Base-by-base conservation (phyloP, 2,888 invertebrate genomes). In the Palloptera scutellata region DNA sequence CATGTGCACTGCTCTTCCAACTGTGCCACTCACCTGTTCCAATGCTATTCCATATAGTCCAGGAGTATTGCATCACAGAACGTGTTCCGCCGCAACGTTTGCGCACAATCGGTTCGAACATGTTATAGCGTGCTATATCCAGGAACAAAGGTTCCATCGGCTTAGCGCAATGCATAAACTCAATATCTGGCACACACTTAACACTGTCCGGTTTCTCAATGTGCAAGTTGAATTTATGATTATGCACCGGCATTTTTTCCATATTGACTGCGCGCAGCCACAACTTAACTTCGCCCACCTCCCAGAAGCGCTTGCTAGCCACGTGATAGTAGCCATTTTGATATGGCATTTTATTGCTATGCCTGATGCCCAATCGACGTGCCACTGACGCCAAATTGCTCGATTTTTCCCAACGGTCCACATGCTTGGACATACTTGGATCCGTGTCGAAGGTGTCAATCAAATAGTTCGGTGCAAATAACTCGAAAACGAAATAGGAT, bases 121-220 rank as follows among this genome's bases (percentile, higher is more conserved):
- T 70, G 52, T 75, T 74, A 40, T 72, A 78, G 4, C 55, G 71
- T n/a, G 72, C 71, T 40, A 75, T 74, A 48, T 78, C 76, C 15
- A 78, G 15, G 45, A 71, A 68, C 13, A 77, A 55, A 0, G 73
- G 67, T 3, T 74, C 67, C 17, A 69, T 61, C 0, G 75, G 75
- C 65, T 74, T 71, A 5, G 59, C 53, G 15, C 78, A 74, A 45
- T 74, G 69, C 5, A 69, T 67, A 30, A 76, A 67, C 1, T 64
- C 67, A 6, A 76, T 42, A 11, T 64, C 48, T 0, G 77, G 75
- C 40, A 67, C 53, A 58, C 67, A 74, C 62, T 17, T 65, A 53
- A 51, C 13, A 4, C 41, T 48, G 41, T 48, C 10, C 19, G 11
- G 68, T 9, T 54, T 13, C 0, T 61, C 51, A 19, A 75, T 55